A percentile compares a stretch with the other conserved stretches of the same genome.
These are phyloP conservation scores for Limonius californicus DNA, from an alignment of 1,140 invertebrate species.

Conservation along the genomic window DNA sequence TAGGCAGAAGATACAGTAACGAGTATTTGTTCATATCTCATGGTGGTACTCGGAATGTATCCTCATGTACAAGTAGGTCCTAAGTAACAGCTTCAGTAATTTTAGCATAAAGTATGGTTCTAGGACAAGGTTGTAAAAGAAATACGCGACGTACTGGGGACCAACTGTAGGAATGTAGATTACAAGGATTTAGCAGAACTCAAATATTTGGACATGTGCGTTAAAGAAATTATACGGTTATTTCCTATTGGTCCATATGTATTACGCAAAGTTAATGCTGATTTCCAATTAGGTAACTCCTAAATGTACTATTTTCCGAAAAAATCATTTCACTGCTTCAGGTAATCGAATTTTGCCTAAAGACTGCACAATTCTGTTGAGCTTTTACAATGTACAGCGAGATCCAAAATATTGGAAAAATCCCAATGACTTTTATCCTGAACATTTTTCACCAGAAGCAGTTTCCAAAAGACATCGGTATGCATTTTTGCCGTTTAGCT, in stretches of 20 bases:
- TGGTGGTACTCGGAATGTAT: slow-evolving; percentile 31
- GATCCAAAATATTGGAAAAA: slow-evolving; percentile 23
- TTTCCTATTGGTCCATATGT: slow-evolving; percentile 32
- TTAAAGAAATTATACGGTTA: slow-evolving; percentile 32
- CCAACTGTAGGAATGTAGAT: background rate
- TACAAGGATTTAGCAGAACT: slow-evolving; percentile 22
- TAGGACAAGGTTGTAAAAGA: slow-evolving; percentile 25
- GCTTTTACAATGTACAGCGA: background rate
- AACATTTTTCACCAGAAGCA: slow-evolving; percentile 62
- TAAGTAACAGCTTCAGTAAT: too few relatives aligned
- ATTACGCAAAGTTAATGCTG: slow-evolving; percentile 2
- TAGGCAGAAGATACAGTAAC: slow-evolving; percentile 33
- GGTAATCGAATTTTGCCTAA: background rate
- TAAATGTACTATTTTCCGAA: background rate
- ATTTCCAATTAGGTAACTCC: background rate
- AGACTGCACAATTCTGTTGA: background rate
- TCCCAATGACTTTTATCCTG: slow-evolving; percentile 57
- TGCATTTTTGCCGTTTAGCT: slow-evolving; percentile 62
- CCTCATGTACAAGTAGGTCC: slow-evolving; percentile 31
- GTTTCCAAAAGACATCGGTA: slow-evolving; percentile 49
- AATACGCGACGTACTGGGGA: slow-evolving; percentile 24
- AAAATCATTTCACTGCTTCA: background rate
- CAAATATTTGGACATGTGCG: slow-evolving; percentile 33
- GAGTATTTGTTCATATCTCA: slow-evolving; percentile 20
- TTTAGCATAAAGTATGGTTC: background rate